These are phyloP conservation scores for Nothocercus julius DNA, from an alignment of 2,113 vertebrate species.

Conservation along the genomic window DNA sequence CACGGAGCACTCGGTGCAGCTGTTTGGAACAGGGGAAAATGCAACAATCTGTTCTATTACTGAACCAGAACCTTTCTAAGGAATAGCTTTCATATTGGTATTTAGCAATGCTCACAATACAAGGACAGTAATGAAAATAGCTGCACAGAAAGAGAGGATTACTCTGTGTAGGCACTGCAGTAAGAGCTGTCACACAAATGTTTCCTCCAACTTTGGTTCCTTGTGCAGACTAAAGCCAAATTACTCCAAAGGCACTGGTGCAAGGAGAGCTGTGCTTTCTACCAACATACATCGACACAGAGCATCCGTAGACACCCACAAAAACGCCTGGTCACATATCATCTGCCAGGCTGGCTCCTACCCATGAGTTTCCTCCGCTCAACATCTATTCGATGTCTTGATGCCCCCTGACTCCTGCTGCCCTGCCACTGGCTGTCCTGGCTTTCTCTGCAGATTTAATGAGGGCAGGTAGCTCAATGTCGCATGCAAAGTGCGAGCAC, in stretches of 20 bases:
- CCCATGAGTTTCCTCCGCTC: neutral
- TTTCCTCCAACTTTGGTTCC: neutral
- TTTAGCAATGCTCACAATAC: neutral
- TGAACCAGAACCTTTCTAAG: neutral
- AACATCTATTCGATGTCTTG: neutral
- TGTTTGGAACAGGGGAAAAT: neutral
- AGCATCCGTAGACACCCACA: neutral
- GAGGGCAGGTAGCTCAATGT: neutral
- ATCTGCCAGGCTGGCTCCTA: neutral
- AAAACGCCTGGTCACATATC: accelerated
- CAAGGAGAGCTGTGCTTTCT: neutral
- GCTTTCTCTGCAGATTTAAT: neutral
- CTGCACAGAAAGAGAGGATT: neutral
- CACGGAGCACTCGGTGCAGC: neutral
- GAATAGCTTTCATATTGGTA: neutral
- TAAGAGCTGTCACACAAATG: neutral
- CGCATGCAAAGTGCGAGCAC: neutral
- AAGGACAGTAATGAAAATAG: neutral
- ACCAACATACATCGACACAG: accelerated
- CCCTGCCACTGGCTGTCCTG: neutral
- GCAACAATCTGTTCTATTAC: neutral
- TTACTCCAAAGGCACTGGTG: neutral
- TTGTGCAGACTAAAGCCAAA: neutral
- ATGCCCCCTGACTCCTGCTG: accelerated
- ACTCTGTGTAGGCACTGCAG: neutral